A percentile compares a stretch with the other conserved stretches of the same genome.
These are phyloP conservation scores for Lycaon pictus DNA, from an alignment of 2,113 vertebrate species.

Conservation along the genomic window DNA sequence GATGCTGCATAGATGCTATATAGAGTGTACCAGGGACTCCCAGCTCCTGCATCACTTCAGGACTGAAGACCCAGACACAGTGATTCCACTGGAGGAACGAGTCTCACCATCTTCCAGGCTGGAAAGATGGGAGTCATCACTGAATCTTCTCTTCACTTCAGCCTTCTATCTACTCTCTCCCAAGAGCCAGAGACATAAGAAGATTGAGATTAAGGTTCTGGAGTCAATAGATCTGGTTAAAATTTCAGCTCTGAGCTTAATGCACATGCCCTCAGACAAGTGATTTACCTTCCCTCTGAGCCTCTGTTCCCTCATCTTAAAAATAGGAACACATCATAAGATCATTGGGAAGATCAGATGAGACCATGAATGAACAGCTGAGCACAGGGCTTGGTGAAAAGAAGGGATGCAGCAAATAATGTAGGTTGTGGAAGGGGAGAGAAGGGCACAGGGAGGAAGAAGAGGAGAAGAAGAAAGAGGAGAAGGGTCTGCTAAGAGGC, in stretches of 20 bases:
- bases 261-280: neutral
- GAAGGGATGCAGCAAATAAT: neutral
- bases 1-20: neutral
- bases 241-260: neutral
- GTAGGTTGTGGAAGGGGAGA: neutral
- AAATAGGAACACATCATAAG: neutral
- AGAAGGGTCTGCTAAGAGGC: neutral
- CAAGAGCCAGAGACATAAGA: neutral
- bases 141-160: neutral
- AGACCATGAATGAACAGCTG: neutral
- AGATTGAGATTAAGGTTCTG: neutral
- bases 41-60: neutral
- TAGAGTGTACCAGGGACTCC: neutral
- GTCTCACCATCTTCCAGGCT: neutral
- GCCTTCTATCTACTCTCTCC: neutral
- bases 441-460: neutral
- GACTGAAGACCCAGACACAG: neutral
- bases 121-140: neutral
- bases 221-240: neutral
- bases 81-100: neutral
- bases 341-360: neutral
- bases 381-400: neutral
- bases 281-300: neutral
- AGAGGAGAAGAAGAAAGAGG: neutral
- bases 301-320: neutral